These are phyloP conservation scores for Corythaeola cristata DNA, from an alignment of 2,113 vertebrate species.

Conservation along the genomic window DNA sequence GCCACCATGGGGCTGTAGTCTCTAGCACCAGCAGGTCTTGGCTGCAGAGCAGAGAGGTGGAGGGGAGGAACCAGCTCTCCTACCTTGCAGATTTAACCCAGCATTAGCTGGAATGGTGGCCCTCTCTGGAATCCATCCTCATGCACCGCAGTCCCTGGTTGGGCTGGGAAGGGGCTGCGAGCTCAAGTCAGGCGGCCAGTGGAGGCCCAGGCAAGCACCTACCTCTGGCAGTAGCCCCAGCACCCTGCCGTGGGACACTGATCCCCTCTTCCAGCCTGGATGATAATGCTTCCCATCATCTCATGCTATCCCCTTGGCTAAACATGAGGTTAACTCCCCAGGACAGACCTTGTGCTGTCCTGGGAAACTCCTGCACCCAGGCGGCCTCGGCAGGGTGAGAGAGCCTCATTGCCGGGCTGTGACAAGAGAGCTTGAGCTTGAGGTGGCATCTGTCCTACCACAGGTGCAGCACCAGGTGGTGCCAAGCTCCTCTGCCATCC, in stretches of 20 bases:
- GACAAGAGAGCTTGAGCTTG: background rate
- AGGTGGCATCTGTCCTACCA: background rate
- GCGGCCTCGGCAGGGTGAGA: background rate
- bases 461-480: slow-evolving; percentile 37
- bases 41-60: background rate
- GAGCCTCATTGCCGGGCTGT: background rate
- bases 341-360: background rate
- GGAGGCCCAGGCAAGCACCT: background rate
- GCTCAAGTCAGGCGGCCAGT: background rate
- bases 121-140: background rate
- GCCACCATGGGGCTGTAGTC: accelerated
- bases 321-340: background rate
- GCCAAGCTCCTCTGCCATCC: slow-evolving; percentile 8
- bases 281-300: accelerated
- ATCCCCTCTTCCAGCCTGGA: background rate
- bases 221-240: background rate
- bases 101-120: background rate
- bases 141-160: accelerated
- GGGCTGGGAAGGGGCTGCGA: background rate
- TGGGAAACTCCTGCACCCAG: background rate
- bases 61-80: background rate
- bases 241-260: background rate
- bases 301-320: background rate
- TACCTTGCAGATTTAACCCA: background rate
- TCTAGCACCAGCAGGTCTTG: background rate